phyloP scores from a whole-genome alignment of 35 echinoderm and acorn worm genomes.

The Stichopus chloronotus region DNA sequence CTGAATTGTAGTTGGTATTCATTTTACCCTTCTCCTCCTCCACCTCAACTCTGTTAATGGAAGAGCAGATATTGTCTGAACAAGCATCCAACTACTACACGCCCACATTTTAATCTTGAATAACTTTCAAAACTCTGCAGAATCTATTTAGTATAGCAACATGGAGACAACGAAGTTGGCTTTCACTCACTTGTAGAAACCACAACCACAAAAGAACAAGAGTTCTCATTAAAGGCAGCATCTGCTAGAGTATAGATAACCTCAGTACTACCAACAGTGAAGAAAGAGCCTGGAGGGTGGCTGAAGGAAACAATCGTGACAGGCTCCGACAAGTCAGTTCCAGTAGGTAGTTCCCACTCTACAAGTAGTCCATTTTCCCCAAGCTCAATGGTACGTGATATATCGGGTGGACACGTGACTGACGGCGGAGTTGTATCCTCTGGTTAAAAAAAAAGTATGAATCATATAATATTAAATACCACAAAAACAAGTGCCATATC shows the following conservation, averaged over 20 bases:
- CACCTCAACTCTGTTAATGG: too few species aligned
- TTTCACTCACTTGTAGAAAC: slow-evolving; percentile 25
- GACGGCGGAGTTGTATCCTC: slow-evolving; percentile 46
- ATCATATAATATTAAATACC: too few species aligned
- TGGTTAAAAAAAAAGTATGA: slow-evolving; percentile 8
- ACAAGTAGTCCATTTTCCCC: slow-evolving; percentile 8
- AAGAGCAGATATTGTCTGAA: too few species aligned
- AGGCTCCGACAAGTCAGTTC: slow-evolving; percentile 54
- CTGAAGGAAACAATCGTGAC: slow-evolving; percentile 22
- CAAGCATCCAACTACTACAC: too few species aligned
- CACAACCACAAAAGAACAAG: slow-evolving; percentile 19
- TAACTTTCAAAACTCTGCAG: too few species aligned
- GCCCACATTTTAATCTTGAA: too few species aligned
- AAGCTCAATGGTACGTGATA: slow-evolving; percentile 35
- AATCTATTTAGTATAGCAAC: background rate
- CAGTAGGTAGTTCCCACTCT: slow-evolving; percentile 40
- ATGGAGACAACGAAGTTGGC: background rate
- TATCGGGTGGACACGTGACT: slow-evolving; percentile 11
- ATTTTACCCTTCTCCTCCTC: background rate
- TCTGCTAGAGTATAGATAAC: slow-evolving; percentile 38
- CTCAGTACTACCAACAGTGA: slow-evolving; percentile 10
- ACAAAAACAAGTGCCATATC: background rate
- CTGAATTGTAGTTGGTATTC: background rate
- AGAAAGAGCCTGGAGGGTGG: background rate
- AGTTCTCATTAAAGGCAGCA: slow-evolving; percentile 25